Evolutionary conservation across 53 echinoderm and acorn worm genomes (phyloP).

Genomic region (Patiria pectinifera): DNA sequence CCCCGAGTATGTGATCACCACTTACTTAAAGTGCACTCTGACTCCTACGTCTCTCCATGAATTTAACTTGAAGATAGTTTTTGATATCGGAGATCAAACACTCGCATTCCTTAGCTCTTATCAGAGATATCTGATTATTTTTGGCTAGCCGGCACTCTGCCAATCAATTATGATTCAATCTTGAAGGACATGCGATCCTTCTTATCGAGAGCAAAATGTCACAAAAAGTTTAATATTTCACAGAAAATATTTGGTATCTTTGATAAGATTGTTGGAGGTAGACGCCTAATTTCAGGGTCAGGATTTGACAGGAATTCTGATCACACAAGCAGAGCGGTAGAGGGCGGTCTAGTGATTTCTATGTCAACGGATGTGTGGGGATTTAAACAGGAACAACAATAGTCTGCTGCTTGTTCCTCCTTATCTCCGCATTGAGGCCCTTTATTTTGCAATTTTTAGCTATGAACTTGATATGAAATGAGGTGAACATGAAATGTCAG

Average conservation of each 20-base stretch:
- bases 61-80: background rate
- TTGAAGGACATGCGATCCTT: background rate
- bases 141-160: background rate
- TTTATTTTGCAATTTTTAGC: too few species aligned
- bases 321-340: background rate
- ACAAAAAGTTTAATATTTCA: background rate
- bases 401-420: too few species aligned
- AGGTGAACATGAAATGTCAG: too few species aligned
- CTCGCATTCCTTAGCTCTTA: conserved; percentile 18
- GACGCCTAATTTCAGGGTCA: background rate
- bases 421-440: too few species aligned
- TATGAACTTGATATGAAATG: too few species aligned
- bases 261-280: background rate
- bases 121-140: background rate
- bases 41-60: background rate
- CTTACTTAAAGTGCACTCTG: background rate
- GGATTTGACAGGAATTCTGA: background rate
- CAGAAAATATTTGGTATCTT: background rate
- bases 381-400: too few species aligned
- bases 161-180: background rate
- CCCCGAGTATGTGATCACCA: background rate
- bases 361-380: too few species aligned
- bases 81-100: background rate
- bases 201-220: background rate
- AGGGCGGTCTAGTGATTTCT: background rate